phyloP scores from a whole-genome alignment of 2,113 vertebrate species.

The Bubalus kerabau region DNA sequence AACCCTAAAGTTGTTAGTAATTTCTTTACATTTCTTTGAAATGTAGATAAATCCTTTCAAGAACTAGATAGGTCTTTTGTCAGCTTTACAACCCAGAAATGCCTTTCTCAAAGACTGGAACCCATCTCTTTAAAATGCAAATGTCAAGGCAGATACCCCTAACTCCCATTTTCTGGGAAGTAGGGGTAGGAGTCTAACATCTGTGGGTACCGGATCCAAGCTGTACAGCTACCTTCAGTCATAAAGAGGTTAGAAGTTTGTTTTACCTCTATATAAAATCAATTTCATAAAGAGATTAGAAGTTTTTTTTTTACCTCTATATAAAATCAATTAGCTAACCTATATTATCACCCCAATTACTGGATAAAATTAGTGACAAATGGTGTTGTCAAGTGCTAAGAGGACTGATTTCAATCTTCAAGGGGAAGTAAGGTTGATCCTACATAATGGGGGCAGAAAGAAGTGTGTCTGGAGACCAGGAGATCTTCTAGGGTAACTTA shows the following conservation, averaged over 20 bases:
- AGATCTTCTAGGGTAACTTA: not conserved
- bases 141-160: not conserved
- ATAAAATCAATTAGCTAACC: not conserved
- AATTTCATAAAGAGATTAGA: not conserved
- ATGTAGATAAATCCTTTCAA: not conserved
- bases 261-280: not conserved
- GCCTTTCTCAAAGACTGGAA: not conserved
- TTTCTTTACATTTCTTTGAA: not conserved
- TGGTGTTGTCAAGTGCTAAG: not conserved
- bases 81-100: not conserved
- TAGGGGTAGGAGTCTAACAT: not conserved
- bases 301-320: not conserved
- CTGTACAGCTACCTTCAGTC: not conserved
- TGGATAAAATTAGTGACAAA: not conserved
- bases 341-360: not conserved
- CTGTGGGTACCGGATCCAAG: not conserved
- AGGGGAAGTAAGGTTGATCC: not conserved
- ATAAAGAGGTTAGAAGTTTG: not conserved
- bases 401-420: not conserved
- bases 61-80: not conserved
- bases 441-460: not conserved
- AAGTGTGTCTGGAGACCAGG: not conserved
- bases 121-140: not conserved
- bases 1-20: not conserved
- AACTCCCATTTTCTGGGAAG: not conserved